Evolutionary conservation across 1,140 invertebrate species (phyloP).

Genomic region (Bombus vancouverensis): DNA sequence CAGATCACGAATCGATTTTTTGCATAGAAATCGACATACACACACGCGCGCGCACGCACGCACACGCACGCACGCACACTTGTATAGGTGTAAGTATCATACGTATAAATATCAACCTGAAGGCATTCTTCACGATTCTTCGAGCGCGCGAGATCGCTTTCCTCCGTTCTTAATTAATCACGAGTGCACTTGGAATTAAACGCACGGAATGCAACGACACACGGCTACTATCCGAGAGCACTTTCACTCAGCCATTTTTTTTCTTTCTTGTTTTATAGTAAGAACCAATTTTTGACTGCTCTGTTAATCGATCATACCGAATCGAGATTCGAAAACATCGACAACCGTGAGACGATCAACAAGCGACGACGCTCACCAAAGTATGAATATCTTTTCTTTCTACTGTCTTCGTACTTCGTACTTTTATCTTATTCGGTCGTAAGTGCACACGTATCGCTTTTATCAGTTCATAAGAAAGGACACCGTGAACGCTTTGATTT

Average conservation of each 20-base stretch:
- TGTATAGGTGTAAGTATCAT: neutral
- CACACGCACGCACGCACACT: neutral
- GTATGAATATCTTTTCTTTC: constrained; percentile 10
- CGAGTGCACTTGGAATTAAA: constrained; percentile 38
- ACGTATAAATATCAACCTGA: neutral
- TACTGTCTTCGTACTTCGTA: neutral
- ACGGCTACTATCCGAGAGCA: constrained; percentile 30
- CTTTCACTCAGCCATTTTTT: constrained; percentile 25
- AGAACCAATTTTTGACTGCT: constrained; percentile 19
- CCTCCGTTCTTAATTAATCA: constrained; percentile 48
- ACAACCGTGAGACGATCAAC: neutral
- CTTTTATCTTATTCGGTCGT: constrained; percentile 44
- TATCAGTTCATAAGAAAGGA: constrained; percentile 42
- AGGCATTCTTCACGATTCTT: constrained; percentile 31
- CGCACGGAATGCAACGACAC: constrained; percentile 21
- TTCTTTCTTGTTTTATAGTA: neutral
- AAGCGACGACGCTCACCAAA: neutral
- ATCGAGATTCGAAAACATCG: neutral
- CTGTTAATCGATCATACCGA: constrained; percentile 16
- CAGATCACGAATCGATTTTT: constrained; percentile 44
- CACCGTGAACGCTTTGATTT: constrained; percentile 32
- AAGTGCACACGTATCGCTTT: constrained; percentile 33
- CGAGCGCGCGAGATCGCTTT: constrained; percentile 15
- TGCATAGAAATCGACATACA: neutral
- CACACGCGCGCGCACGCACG: no score